Percentiles rank a stretch among this genome's conserved stretches.
Evolutionary conservation across 2,888 invertebrate species (phyloP).

Genomic region (Calephelis perditalis): DNA sequence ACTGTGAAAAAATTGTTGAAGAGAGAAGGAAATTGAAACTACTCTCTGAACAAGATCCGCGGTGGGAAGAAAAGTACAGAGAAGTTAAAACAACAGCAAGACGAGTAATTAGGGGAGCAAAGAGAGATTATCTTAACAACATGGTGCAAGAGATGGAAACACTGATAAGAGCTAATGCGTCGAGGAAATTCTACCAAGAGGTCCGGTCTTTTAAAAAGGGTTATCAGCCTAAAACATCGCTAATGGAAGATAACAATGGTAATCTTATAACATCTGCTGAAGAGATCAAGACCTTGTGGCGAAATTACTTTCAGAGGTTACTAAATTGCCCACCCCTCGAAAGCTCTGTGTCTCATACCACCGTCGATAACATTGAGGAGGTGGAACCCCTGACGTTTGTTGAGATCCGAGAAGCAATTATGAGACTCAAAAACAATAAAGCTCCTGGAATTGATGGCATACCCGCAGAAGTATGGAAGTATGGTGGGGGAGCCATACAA

Average conservation of each 20-base stretch:
- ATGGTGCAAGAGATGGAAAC: no score
- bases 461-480: no score
- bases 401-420: constrained; percentile 2
- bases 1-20: no score
- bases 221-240: neutral
- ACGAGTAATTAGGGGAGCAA: no score
- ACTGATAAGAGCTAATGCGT: no score
- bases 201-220: neutral
- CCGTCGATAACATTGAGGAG: neutral
- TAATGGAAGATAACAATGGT: neutral
- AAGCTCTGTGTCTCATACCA: neutral
- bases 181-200: neutral
- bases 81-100: no score
- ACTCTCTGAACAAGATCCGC: no score
- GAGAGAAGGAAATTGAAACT: no score
- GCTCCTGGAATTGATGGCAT: constrained; percentile 10
- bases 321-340: neutral
- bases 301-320: neutral
- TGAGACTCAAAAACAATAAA: constrained; percentile 5
- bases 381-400: neutral
- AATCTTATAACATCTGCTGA: neutral
- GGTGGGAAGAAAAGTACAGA: no score
- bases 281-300: neutral
- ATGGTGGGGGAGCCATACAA: no score
- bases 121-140: no score